Evolutionary conservation across 2,888 invertebrate genomes (phyloP).

Genomic region (Brenthis ino): DNA sequence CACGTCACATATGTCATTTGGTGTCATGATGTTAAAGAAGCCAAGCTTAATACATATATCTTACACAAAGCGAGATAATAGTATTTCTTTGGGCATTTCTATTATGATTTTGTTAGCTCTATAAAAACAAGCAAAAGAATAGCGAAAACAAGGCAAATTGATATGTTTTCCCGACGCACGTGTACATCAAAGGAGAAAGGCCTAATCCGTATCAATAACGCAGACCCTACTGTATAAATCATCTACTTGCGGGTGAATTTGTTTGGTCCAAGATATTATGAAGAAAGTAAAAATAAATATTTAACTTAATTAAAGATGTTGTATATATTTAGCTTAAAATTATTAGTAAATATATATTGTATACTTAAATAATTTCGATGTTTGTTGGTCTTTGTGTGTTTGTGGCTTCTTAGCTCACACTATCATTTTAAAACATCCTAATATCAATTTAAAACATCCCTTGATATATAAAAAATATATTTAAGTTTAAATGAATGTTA

Average conservation of each 20-base stretch:
- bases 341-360: too few relatives aligned
- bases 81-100: constrained; percentile 1
- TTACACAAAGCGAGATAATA: background rate
- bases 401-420: background rate
- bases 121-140: constrained; percentile 27
- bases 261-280: constrained; percentile 26
- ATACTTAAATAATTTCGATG: too few relatives aligned
- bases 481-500: too few relatives aligned
- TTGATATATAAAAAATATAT: too few relatives aligned
- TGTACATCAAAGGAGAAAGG: constrained; percentile 66
- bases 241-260: constrained; percentile 45
- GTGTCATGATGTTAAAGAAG: too few relatives aligned
- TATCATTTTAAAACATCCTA: background rate
- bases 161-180: constrained; percentile 62
- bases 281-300: background rate
- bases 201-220: constrained; percentile 68
- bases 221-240: constrained; percentile 67
- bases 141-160: constrained; percentile 55
- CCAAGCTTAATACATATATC: too few relatives aligned
- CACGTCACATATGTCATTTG: too few relatives aligned
- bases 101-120: constrained; percentile 17
- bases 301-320: too few relatives aligned
- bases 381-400: too few relatives aligned
- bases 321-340: too few relatives aligned
- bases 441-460: too few relatives aligned